Evolutionary conservation across 2,888 invertebrate genomes (phyloP), one percentile per base, ranked within the genome.

Genomic region (Agrochola litura): DNA sequence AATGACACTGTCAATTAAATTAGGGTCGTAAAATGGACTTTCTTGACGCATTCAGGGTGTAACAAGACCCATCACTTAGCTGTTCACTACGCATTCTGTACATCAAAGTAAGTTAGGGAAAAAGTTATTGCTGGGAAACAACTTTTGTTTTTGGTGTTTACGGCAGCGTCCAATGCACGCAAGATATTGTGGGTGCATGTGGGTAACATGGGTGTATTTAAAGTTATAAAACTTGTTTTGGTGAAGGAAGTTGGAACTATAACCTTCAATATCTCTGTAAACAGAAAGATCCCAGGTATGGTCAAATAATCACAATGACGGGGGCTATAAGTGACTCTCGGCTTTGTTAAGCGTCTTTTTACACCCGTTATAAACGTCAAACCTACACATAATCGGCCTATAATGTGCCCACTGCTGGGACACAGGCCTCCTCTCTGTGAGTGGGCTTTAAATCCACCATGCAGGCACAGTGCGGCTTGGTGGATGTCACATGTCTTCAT

Each of bases 1-100:
- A 75, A 79, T 77, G 87, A 80, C 65, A 82, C 70, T 84, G 67
- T 79, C 68, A 56, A 12, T 65, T 54, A 66, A 66, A 71, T 5
- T n/a, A 52, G n/a, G 14, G 37, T 25, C 70, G 19, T 64, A 68
- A n/a, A 6, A n/a, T 68, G 37, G 37, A 56, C 56, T 63, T 61
- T 54, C 12, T 25, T 74, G 43, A 67, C 49, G 43, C 6, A 25
- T 54, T 41, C 10, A 68, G 37, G 52, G 6, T 54, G 67, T 68
- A 54, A n/a, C 30, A 52, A 68, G 22, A n/a, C 16, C 9, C 6
- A 30, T 54, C 30, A 37, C 37, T 6, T 30, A 66, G 19, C 22
- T 19, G 66, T 22, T 56, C 5, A 4, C 56, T 56, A 56, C 12
- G 5, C n/a, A n/a, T 56, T 67, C 14, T 66, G 49, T 14, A 14